Evolutionary conservation across 2,888 invertebrate species (phyloP).

Genomic region (Agrochola lota): DNA sequence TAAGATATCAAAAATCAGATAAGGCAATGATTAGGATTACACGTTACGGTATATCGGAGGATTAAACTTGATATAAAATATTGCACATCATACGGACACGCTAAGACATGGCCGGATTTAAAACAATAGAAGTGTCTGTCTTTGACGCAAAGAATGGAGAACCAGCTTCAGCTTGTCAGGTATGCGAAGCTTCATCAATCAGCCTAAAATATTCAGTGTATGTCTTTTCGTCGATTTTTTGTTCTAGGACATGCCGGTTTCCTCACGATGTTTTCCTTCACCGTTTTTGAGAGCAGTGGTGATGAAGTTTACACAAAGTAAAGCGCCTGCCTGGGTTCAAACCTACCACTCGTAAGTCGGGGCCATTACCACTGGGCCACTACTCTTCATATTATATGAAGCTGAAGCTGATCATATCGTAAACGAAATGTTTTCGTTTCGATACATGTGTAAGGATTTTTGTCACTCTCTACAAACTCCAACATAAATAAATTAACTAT

Average conservation of each 20-base stretch:
- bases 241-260: too few relatives aligned
- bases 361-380: too few relatives aligned
- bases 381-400: too few relatives aligned
- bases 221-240: too few relatives aligned
- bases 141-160: background rate
- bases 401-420: background rate
- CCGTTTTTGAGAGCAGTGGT: too few relatives aligned
- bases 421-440: background rate
- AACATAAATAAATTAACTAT: too few relatives aligned
- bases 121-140: slow-evolving; percentile 30
- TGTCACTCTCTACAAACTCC: background rate
- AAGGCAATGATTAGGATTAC: slow-evolving; percentile 52
- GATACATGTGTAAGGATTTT: background rate
- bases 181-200: background rate
- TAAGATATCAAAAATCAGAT: slow-evolving; percentile 45
- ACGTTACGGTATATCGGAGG: slow-evolving; percentile 41
- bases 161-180: background rate
- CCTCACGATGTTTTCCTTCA: too few relatives aligned
- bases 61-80: slow-evolving; percentile 47
- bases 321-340: too few relatives aligned
- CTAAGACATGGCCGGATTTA: slow-evolving; percentile 27
- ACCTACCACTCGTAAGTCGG: too few relatives aligned
- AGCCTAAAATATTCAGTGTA: too few relatives aligned
- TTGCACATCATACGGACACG: slow-evolving; percentile 44
- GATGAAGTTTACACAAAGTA: too few relatives aligned